Base-by-base conservation (phyloP, 1,140 invertebrate species). In the Amyelois transitella region DNA sequence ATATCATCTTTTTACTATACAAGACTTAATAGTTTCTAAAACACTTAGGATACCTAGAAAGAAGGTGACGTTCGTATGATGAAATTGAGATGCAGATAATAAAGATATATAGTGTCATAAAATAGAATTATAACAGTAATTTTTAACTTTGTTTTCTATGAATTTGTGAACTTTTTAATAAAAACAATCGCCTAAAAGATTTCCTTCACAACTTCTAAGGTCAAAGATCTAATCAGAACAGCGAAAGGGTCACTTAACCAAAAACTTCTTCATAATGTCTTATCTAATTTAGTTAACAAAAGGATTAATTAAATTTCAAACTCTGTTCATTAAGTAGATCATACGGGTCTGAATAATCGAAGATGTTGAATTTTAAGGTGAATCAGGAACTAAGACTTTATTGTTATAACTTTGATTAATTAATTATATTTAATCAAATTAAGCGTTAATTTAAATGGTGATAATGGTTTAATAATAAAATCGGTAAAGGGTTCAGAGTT, bases 261-360 rank as follows among this genome's bases (percentile, higher is more conserved):
- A 47, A 71, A 73, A 76, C 67, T 74, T 74, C 32, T 43, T 64
- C 61, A 61, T 72, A 67, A 70, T 67, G 58, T 60, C 64, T 69
- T 72, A 76, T 73, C 70, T 66, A 67, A 76, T 76, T 68, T 62
- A 54, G 53, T 61, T 51, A 64, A 75, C 66, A 72, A 76, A 74
- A 64, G 74, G 66, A 69, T 75, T 77, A 75, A 72, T 77, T 69
- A 67, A 71, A 72, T 69, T 69, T 60, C 52, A 53, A 73, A 68
- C 63, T 70, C 57, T 19, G 55, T 67, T 73, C 69, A 69, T 68
- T 68, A 64, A 62, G 51, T 58, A 55, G 48, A 5, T 48, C 45
- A 51, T 59, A 53, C 52, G 58, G 49, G 25, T 10, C 43, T 62
- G 53, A 64, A 61, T 64, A 58, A 61, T 61, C 58, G 54, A 61